Base-by-base conservation (phyloP, 30 jellyfish, hydroid and myxozoan species). In the Chironex yamaguchii region DNA sequence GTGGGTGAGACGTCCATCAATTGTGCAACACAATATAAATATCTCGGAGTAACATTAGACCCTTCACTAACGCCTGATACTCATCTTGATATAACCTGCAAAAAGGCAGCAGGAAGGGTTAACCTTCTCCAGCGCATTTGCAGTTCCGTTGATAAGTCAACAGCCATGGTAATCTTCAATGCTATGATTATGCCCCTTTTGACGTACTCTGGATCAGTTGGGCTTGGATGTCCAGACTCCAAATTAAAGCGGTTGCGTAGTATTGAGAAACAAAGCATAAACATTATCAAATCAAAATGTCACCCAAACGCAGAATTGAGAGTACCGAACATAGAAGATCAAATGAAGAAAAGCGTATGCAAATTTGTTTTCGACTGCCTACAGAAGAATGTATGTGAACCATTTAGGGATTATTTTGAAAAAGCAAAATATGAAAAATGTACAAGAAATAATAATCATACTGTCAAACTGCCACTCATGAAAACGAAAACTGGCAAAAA, bases 151-250 rank as follows among this genome's bases (percentile, higher is more conserved):
- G 82, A 68, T 64, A 3, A 3, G 36, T 36, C 82, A 68, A 68
- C 70, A 30, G 71, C 82, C 3, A 64, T 30, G 27, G 12, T 42
- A 52, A 73, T 73, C 71, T 48, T 42, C 2, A 69, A 67, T 31
- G 83, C 9, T 69, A 69, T 69, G 83, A 69, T 69, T 3, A 69
- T 69, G 83, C 83, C 83, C 17, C 68, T 69, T 24, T 69, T 69
- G 30, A 26, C 50, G 13, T 72, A 42, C 50, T 72, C 28, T 72
- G 86, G 79, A 22, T 72, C 86, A 72, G 50, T 72, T 72, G 77
- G 21, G 25, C 86, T 72, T 52, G 79, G 86, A 72, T 72, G 86
- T 71, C 50, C 86, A 68, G 49, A 72, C 49, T 72, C 85, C 42
- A 72, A 71, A 72, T 69, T 75, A 26, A 51, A 75, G 29, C 78